Conservation (phyloP, 2,113 vertebrate species). For the Barbus barbus region DNA sequence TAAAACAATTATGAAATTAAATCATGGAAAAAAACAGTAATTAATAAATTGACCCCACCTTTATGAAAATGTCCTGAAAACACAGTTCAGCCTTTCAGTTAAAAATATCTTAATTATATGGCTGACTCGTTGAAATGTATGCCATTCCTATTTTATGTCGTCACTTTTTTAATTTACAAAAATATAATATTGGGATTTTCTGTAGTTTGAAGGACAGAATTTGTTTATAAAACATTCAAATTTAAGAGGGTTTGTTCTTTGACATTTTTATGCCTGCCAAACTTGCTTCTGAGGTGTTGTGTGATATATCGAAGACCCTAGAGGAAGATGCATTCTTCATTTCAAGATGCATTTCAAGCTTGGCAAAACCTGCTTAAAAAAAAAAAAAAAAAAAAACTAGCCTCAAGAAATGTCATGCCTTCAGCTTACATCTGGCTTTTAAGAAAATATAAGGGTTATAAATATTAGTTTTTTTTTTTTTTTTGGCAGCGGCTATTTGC, state of each 20-base stretch:
- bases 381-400: constrained; percentile 1
- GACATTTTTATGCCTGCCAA: neutral
- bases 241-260: neutral
- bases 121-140: neutral
- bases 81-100: neutral
- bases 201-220: neutral
- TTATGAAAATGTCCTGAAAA: neutral
- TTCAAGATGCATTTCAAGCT: too few species aligned
- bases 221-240: neutral
- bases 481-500: too few species aligned
- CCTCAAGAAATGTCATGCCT: constrained; percentile 11
- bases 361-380: constrained; percentile 27
- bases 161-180: neutral
- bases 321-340: neutral
- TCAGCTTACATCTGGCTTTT: neutral
- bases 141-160: neutral
- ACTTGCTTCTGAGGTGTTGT: neutral
- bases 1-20: too few species aligned
- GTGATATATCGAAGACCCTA: neutral
- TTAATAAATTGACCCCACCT: too few species aligned
- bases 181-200: neutral
- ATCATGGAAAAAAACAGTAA: too few species aligned
- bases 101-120: neutral
- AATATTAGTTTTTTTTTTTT: too few species aligned
- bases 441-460: neutral